Evolutionary conservation across 2,113 vertebrate species (phyloP), one percentile per base, ranked within the genome.

Genomic region (Gambusia affinis): DNA sequence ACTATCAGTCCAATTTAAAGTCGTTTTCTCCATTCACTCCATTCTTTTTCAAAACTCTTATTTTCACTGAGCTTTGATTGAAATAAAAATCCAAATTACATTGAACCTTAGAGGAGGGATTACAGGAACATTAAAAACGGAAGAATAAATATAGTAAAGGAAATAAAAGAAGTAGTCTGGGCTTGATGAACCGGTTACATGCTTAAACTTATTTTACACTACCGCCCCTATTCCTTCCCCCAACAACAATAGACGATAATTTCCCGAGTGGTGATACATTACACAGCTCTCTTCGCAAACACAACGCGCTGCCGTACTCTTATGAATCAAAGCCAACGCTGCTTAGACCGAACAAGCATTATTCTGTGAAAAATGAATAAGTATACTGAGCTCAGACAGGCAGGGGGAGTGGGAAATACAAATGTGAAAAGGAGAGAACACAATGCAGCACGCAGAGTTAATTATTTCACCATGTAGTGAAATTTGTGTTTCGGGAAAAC

Each of bases 181-280:
- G 80, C 78, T 79, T 86, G 76, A 89, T 86, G 86, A 92, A 90
- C 90, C 87, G 83, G 88, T 93, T 83, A 85, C 12, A 39, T 82
- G 81, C 75, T 88, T 87, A 89, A 90, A 85, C 81, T 83, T 83
- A 83, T 92, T 90, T 87, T 84, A 83, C 86, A 85, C 83, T 27
- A 0, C 54, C 65, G 29, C 79, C 82, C 80, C 75, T 86, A 64
- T 80, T 89, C 84, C 63, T 86, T 83, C 70, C 69, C 47, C 47
- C 63, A 78, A 77, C 81, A 88, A 90, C 89, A 88, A 92, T 87
- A 82, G 88, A 51, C 30, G 19, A 64, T 93, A 74, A 92, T 91
- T 92, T 88, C 73, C 85, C 72, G 51, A 70, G 86, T 79, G 89
- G 80, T 87, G 83, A 87, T 91, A 85, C 88, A 92, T 92, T 80